phyloP scores from a whole-genome alignment of 2,888 invertebrate genomes.

The Dolomedes plantarius region DNA sequence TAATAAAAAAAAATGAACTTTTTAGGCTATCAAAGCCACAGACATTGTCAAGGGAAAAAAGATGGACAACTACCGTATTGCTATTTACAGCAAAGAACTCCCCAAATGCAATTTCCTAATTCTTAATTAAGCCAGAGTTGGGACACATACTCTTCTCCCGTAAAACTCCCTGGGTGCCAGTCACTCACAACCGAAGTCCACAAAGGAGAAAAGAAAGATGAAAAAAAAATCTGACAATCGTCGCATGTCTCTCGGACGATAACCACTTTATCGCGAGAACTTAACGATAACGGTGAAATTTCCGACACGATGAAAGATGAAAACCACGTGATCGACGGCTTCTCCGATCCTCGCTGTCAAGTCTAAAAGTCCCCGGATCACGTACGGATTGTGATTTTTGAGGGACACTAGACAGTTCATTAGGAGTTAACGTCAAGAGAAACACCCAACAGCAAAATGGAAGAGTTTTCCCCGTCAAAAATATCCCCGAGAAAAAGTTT shows the following conservation, averaged over 20 bases:
- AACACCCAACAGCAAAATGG: conserved; percentile 10
- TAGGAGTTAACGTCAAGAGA: conserved; percentile 35
- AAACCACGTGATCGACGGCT: conserved; percentile 14
- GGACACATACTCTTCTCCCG: no score
- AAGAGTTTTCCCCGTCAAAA: neutral
- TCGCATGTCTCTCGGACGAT: neutral
- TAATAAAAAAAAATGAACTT: no score
- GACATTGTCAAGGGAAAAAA: no score
- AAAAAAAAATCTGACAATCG: neutral
- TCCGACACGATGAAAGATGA: conserved; percentile 18
- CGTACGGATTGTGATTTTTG: conserved; percentile 16
- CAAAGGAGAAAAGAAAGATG: neutral
- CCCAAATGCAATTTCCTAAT: no score
- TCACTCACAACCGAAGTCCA: neutral
- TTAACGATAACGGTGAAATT: conserved; percentile 4
- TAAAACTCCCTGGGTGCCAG: neutral
- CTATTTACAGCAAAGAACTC: no score
- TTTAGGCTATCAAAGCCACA: no score
- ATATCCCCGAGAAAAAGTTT: neutral
- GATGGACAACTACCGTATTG: no score
- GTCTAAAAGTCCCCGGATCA: conserved; percentile 1
- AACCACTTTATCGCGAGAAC: conserved; percentile 3
- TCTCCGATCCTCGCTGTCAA: neutral
- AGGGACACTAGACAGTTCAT: conserved; percentile 48
- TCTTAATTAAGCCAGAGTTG: no score